Evolutionary conservation across 2,888 invertebrate genomes (phyloP).

Genomic region (Acanthacorydalis orientalis): DNA sequence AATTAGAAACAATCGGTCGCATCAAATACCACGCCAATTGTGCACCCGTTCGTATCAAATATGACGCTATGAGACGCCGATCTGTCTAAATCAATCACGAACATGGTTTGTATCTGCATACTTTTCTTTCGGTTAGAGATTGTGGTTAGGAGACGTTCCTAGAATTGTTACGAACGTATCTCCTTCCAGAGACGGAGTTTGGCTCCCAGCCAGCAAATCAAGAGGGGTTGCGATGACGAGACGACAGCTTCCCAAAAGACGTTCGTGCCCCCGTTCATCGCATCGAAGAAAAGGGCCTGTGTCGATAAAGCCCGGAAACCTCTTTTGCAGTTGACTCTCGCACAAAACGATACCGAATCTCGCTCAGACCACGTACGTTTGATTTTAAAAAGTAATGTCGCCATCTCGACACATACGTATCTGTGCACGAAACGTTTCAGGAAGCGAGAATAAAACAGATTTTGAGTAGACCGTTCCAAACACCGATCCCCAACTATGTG

Average conservation of each 20-base stretch:
- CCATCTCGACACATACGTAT: background rate
- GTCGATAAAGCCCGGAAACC: slow-evolving; percentile 13
- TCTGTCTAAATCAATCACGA: too few species aligned
- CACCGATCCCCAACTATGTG: slow-evolving; percentile 81
- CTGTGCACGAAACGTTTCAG: slow-evolving; percentile 22
- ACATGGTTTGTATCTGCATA: too few species aligned
- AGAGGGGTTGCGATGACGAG: slow-evolving; percentile 31
- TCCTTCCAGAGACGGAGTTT: slow-evolving; percentile 38
- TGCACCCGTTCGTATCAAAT: too few species aligned
- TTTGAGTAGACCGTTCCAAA: slow-evolving; percentile 74
- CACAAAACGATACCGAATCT: slow-evolving; percentile 15
- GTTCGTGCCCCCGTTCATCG: slow-evolving; percentile 21
- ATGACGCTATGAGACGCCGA: too few species aligned
- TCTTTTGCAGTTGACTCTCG: background rate
- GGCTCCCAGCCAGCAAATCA: slow-evolving; percentile 55
- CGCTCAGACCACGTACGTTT: slow-evolving; percentile 40
- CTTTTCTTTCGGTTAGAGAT: too few species aligned
- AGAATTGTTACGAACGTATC: background rate
- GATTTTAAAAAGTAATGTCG: background rate
- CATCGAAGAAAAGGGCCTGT: slow-evolving; percentile 22
- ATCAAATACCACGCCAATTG: too few species aligned
- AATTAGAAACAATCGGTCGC: too few species aligned
- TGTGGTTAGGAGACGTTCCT: too few species aligned
- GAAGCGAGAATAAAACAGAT: slow-evolving; percentile 71
- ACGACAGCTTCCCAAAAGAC: slow-evolving; percentile 17